Evolutionary conservation across 2,797 vertebrate species (phyloP), one percentile per base, ranked within the genome.

Genomic region (Cryptoprocta ferox): DNA sequence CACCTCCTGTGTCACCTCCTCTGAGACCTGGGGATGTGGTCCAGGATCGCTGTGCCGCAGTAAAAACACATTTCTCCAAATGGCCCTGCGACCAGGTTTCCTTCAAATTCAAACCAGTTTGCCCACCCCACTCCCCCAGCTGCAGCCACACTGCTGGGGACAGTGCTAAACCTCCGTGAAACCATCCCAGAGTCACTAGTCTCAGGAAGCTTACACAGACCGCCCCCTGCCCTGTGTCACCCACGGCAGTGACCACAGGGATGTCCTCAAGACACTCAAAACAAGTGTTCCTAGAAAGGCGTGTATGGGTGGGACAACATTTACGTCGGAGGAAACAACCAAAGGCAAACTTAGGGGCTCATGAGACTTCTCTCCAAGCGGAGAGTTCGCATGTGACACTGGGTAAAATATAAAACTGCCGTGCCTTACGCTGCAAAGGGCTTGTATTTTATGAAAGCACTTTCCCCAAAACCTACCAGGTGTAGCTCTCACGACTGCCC

Each of bases 361-460:
- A 0, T 1, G 42, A 35, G 45, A 4, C 32, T 42, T 6, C 2
- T 21, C 84, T 65, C 1, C n/a, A 5, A 3, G 2, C 28, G 30
- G 4, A 24, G 1, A 12, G 10, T 14, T 19, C 37, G 71, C 21
- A 18, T 0, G 3, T 26, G 6, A 66, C 9, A 35, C 45, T 6
- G 4, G 21, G 16, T 10, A 32, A 65, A 70, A 65, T 16, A 37
- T 0, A 9, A 73, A 68, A 30, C 26, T 0, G n/a, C 10, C 9
- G 4, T 0, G 2, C 2, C 35, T 26, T 4, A 56, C 2, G 9
- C 42, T 24, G 39, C 39, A 5, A 30, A 61, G n/a, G 6, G 45
- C 59, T 84, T 19, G 0, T 2, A 14, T 26, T 21, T 30, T 39
- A 35, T 2, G 5, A 21, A 59, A 56, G 21, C 11, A 2, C 14